phyloP scores from a whole-genome alignment of 35 echinoderm and acorn worm species.

The Strongylocentrotus purpuratus region DNA sequence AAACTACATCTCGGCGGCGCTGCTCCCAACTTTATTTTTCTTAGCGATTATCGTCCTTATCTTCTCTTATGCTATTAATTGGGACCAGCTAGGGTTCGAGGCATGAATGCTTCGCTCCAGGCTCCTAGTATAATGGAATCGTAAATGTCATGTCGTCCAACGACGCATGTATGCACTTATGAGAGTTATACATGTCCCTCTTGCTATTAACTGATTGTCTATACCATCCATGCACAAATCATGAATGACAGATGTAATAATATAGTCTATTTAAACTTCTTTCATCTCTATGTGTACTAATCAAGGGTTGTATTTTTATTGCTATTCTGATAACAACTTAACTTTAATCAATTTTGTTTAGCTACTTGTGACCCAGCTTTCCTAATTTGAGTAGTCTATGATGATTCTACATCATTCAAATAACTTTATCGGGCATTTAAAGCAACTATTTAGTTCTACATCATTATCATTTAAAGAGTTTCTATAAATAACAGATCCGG shows the following conservation, averaged over 20 bases:
- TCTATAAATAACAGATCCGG: no score
- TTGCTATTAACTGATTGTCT: background rate
- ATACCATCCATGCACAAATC: background rate
- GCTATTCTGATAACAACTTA: background rate
- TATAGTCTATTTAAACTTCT: background rate
- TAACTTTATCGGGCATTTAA: background rate
- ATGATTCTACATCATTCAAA: background rate
- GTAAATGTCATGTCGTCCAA: background rate
- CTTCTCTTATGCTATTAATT: background rate
- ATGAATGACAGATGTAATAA: slow-evolving; percentile 13
- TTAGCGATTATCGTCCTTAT: background rate
- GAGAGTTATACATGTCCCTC: background rate
- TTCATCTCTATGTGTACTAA: background rate
- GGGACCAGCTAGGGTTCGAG: background rate
- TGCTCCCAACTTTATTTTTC: slow-evolving; percentile 5
- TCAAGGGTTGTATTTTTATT: background rate
- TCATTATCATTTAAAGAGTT: no score
- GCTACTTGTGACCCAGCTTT: background rate
- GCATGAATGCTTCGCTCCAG: background rate
- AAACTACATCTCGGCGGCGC: background rate
- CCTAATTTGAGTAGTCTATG: background rate
- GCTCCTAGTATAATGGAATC: background rate
- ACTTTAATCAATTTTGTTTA: background rate
- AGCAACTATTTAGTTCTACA: no score
- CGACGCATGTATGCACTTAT: background rate